Percentiles rank a stretch among this genome's conserved stretches.
Evolutionary conservation across 2,113 vertebrate species (phyloP).

Genomic region (Globicephala melas): DNA sequence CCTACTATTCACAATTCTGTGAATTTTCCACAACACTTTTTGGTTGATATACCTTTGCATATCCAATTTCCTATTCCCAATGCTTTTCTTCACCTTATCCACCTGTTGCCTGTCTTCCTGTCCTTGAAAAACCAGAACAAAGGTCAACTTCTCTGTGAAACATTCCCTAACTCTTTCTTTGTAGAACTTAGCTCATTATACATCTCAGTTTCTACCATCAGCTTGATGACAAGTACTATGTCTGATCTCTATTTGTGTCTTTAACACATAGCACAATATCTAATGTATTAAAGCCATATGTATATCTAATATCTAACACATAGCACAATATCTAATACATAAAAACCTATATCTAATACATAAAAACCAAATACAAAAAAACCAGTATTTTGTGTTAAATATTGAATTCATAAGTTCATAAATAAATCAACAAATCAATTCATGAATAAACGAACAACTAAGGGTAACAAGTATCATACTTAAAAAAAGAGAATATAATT

Average conservation of each 20-base stretch:
- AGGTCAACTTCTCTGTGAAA: not conserved
- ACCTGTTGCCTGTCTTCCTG: not conserved
- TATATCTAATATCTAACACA: not conserved
- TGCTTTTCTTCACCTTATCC: not conserved
- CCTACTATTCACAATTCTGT: not conserved
- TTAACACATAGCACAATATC: slow-evolving; percentile 1
- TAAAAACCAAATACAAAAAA: not conserved
- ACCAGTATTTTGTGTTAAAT: not conserved
- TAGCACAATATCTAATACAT: not conserved
- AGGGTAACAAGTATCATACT: not conserved
- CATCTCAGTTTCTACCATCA: not conserved
- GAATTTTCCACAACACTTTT: not conserved
- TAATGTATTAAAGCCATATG: not conserved
- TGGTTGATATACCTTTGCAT: not conserved
- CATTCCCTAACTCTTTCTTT: not conserved
- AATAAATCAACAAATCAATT: not conserved
- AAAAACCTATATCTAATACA: not conserved
- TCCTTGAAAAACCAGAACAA: not conserved
- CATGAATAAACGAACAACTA: not conserved
- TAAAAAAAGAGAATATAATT: not conserved
- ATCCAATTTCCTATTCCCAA: not conserved
- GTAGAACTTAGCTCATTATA: not conserved
- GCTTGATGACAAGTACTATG: not conserved
- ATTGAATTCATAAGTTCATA: slow-evolving; percentile 41
- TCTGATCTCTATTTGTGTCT: not conserved